These are phyloP conservation scores for Microctonus brassicae DNA, from an alignment of 2,888 invertebrate species.

Conservation along the genomic window DNA sequence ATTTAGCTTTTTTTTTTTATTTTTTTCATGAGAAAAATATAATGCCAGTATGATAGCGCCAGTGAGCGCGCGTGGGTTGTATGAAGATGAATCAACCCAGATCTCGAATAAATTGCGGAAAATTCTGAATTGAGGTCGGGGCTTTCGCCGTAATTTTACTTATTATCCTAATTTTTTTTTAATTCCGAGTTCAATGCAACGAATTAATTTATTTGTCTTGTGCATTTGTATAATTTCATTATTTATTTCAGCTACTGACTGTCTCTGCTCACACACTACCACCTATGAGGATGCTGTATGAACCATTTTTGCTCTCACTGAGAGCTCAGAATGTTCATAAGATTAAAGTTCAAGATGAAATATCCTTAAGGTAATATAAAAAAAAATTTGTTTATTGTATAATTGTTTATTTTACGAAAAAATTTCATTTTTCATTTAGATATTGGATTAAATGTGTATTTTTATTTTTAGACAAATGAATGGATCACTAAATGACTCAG, in stretches of 20 bases:
- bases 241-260: constrained; percentile 56
- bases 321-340: constrained; percentile 46
- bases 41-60: constrained; percentile 34
- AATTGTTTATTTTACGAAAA: neutral
- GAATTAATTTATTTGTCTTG: neutral
- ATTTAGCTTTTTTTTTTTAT: neutral
- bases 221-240: neutral
- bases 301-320: constrained; percentile 64
- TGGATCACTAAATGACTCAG: constrained; percentile 35
- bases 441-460: constrained; percentile 6
- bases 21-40: neutral
- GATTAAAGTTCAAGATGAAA: constrained; percentile 45
- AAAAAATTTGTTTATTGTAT: neutral
- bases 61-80: constrained; percentile 24
- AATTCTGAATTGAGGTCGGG: constrained; percentile 55
- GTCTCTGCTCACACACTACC: constrained; percentile 69
- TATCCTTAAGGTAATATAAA: constrained; percentile 44
- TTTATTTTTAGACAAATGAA: constrained; percentile 12
- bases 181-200: constrained; percentile 42
- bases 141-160: constrained; percentile 37
- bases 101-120: constrained; percentile 59
- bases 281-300: constrained; percentile 65
- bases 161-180: constrained; percentile 4
- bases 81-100: constrained; percentile 57
- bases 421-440: constrained; percentile 12